Evolutionary conservation across 30 jellyfish, hydroid and myxozoan species (phyloP).

Genomic region (Mastigias papua): DNA sequence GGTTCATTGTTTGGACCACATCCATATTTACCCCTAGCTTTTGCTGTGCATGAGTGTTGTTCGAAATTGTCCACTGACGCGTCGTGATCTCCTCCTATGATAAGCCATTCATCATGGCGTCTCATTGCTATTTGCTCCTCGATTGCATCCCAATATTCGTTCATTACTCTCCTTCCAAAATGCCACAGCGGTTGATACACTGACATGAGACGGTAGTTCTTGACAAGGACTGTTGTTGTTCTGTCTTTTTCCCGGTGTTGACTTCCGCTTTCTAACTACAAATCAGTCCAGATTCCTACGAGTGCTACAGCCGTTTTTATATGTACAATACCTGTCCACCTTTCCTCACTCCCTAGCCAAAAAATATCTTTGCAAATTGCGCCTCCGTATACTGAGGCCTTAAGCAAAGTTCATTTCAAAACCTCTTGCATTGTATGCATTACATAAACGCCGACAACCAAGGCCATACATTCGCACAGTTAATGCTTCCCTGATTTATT

Average conservation of each 20-base stretch:
- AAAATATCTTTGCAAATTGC: not conserved
- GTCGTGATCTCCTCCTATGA: conserved; percentile 2
- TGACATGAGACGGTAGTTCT: conserved; percentile 15
- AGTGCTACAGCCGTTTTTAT: conserved; percentile 3
- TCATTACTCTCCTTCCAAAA: not conserved
- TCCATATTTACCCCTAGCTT: conserved; percentile 12
- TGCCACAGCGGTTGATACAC: not conserved
- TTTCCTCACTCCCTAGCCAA: conserved; percentile 4
- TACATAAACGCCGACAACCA: not conserved
- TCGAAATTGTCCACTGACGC: not conserved
- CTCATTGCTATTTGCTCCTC: conserved; percentile 13
- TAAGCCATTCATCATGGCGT: conserved; percentile 15
- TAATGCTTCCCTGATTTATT: not conserved
- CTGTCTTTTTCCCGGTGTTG: not conserved
- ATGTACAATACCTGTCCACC: not conserved
- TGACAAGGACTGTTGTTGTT: not conserved
- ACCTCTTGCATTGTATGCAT: too few species aligned
- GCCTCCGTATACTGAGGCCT: too few species aligned
- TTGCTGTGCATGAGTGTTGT: not conserved
- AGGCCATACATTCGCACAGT: not conserved
- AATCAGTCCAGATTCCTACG: conserved; percentile 4
- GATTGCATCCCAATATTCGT: not conserved
- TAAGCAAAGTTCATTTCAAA: too few species aligned
- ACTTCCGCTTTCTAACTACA: conserved; percentile 11
- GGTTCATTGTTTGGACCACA: conserved; percentile 8